These are phyloP conservation scores for Lasiommata megera DNA, from an alignment of 2,888 invertebrate genomes.

Conservation along the genomic window DNA sequence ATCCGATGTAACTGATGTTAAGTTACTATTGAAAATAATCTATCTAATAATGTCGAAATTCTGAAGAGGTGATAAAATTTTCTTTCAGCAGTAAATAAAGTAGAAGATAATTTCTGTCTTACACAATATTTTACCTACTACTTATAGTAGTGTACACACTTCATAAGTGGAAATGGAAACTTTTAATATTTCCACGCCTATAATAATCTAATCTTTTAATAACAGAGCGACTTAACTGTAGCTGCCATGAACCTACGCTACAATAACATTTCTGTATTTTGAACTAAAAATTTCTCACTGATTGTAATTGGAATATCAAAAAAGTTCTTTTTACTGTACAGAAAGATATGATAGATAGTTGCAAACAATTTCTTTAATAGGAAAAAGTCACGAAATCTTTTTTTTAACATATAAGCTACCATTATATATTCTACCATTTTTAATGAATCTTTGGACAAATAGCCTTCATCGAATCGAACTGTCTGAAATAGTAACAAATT, in stretches of 20 bases:
- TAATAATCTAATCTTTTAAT: constrained; percentile 21
- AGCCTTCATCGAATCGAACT: background rate
- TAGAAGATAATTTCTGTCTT: constrained; percentile 7
- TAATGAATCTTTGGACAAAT: background rate
- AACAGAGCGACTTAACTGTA: background rate
- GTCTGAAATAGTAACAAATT: constrained; percentile 2
- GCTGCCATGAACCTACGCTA: background rate
- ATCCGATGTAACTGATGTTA: too few relatives aligned
- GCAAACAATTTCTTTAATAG: too few relatives aligned
- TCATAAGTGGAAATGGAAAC: constrained; percentile 23
- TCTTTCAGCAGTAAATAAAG: background rate
- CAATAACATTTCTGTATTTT: too few relatives aligned
- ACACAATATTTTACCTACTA: constrained; percentile 1
- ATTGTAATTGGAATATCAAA: too few relatives aligned
- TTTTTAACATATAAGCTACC: too few relatives aligned
- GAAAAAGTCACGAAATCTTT: too few relatives aligned
- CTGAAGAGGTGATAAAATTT: background rate
- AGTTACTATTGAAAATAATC: too few relatives aligned
- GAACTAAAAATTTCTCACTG: too few relatives aligned
- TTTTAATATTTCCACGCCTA: constrained; percentile 11
- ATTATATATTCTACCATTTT: too few relatives aligned
- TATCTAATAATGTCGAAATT: too few relatives aligned
- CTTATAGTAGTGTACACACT: background rate
- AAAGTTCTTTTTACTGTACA: too few relatives aligned
- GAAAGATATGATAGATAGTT: too few relatives aligned